Evolutionary conservation across 2,113 vertebrate species (phyloP).

Genomic region (Rhynchopsitta pachyrhyncha): DNA sequence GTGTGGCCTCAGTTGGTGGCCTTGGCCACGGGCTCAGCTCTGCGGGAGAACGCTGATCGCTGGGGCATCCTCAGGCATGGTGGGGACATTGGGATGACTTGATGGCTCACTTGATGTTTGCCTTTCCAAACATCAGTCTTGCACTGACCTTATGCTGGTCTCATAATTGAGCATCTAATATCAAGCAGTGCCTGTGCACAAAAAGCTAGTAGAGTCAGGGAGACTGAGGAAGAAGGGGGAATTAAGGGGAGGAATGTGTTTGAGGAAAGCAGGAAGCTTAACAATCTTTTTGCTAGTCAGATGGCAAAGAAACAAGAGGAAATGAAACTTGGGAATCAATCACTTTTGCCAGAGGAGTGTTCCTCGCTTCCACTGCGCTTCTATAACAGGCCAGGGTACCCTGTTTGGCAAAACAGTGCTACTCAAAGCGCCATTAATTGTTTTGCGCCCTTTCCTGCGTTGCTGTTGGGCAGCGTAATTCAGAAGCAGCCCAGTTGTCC

Average conservation of each 20-base stretch:
- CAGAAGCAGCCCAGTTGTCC: not conserved
- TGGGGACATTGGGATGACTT: not conserved
- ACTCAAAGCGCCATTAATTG: not conserved
- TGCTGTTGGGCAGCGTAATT: not conserved
- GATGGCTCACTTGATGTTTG: not conserved
- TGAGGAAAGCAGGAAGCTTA: not conserved
- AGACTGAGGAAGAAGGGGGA: not conserved
- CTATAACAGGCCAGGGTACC: not conserved
- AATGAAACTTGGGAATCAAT: not conserved
- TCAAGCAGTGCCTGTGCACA: not conserved
- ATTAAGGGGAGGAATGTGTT: not conserved
- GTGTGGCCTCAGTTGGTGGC: not conserved
- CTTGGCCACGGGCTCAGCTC: not conserved
- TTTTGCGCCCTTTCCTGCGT: not conserved
- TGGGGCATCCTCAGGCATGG: accelerated
- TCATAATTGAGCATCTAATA: not conserved
- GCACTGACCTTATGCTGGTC: not conserved
- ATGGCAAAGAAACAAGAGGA: not conserved
- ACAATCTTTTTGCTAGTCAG: accelerated
- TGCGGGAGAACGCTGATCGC: not conserved
- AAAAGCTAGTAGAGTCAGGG: not conserved
- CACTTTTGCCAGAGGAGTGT: not conserved
- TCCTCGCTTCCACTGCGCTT: not conserved
- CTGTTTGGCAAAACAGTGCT: not conserved
- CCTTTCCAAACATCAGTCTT: not conserved